Percentiles rank a stretch among this genome's conserved stretches.
phyloP scores from a whole-genome alignment of 2,797 vertebrate genomes.

The Xenopus petersii region DNA sequence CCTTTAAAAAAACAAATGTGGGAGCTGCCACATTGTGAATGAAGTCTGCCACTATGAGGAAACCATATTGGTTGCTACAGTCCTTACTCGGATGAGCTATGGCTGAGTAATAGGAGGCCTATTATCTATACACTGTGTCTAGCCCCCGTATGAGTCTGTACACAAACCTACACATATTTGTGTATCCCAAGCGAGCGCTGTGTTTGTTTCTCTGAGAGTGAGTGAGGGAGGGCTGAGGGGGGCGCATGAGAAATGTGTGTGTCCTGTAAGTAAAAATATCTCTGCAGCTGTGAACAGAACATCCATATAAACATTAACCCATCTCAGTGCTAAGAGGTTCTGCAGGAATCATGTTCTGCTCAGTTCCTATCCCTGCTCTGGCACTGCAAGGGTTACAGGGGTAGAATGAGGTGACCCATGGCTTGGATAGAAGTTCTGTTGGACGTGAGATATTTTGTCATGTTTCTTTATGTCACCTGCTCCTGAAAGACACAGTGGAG shows the following conservation, averaged over 20 bases:
- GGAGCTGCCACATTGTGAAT: no score
- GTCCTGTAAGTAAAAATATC: conserved; percentile 34
- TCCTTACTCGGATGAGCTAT: no score
- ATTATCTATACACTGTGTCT: no score
- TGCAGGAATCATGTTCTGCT: no score
- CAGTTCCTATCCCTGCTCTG: not conserved
- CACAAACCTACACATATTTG: not conserved
- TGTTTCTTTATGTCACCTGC: conserved; percentile 28
- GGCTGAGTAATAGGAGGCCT: no score
- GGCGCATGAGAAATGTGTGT: not conserved
- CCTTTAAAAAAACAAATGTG: no score
- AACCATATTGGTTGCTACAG: no score
- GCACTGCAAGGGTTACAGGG: conserved; percentile 14
- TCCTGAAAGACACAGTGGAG: conserved; percentile 4
- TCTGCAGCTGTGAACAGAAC: conserved; percentile 36
- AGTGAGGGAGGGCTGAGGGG: not conserved
- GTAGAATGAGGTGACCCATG: conserved; percentile 19
- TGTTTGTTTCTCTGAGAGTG: conserved; percentile 2
- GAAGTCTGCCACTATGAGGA: no score
- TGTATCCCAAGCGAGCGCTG: no score
- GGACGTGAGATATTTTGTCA: conserved; percentile 6
- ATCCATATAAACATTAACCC: conserved; percentile 28
- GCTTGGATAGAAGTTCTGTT: not conserved
- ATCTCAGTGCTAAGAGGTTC: not conserved
- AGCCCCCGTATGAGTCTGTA: not conserved